phyloP scores from a whole-genome alignment of 2,797 vertebrate species.

The Lepus townsendii region DNA sequence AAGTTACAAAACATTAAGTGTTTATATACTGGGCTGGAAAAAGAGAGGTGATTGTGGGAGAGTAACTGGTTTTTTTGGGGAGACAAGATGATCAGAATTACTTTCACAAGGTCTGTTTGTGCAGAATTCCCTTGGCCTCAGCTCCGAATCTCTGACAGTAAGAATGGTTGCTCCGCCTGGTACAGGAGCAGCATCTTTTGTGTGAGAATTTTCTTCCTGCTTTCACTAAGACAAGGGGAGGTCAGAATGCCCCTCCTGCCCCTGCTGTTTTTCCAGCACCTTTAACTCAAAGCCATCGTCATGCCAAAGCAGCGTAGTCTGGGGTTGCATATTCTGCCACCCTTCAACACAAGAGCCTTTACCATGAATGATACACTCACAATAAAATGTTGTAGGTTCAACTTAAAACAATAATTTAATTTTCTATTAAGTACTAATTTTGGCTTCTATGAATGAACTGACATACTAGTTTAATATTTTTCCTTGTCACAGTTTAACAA shows the following conservation, averaged over 20 bases:
- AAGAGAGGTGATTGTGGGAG: not conserved
- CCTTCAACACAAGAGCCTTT: not conserved
- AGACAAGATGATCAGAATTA: not conserved
- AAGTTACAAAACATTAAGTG: not conserved
- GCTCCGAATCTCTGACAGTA: not conserved
- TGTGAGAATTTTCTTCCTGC: too few species aligned
- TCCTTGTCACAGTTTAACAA: not conserved
- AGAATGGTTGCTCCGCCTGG: too few species aligned
- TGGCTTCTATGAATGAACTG: not conserved
- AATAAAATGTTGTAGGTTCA: constrained; percentile 13
- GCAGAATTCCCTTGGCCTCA: not conserved
- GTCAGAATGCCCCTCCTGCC: not conserved
- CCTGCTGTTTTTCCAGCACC: not conserved
- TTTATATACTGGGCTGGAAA: not conserved
- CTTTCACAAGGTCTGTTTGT: not conserved
- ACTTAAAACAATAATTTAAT: not conserved
- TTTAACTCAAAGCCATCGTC: not conserved
- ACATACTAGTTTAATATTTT: not conserved
- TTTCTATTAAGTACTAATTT: not conserved
- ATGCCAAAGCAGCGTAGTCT: not conserved
- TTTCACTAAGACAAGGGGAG: not conserved
- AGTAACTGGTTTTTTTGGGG: not conserved
- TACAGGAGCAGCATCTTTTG: too few species aligned
- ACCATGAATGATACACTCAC: not conserved
- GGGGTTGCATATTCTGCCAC: not conserved